These are phyloP conservation scores for Epirrita christyi DNA, from an alignment of 2,888 invertebrate species.

Conservation along the genomic window DNA sequence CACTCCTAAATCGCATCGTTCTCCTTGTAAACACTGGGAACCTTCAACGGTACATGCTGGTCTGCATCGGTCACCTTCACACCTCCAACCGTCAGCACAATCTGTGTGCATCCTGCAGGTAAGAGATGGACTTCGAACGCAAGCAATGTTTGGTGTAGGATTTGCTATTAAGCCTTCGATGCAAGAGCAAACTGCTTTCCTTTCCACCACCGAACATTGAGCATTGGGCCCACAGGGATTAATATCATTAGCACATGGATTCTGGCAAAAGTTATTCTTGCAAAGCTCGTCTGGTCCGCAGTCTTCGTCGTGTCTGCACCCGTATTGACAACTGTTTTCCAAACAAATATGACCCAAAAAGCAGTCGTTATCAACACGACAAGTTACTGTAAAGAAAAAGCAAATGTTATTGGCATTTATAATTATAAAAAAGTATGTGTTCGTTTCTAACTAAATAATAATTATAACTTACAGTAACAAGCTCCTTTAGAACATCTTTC, in stretches of 20 bases:
- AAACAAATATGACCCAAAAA: slow-evolving; percentile 96
- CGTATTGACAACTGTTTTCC: slow-evolving; percentile 93
- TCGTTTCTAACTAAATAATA: slow-evolving; percentile 2
- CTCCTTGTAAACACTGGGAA: slow-evolving; percentile 91
- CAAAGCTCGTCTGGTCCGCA: slow-evolving; percentile 94
- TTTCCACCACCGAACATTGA: slow-evolving; percentile 90
- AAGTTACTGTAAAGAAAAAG: slow-evolving; percentile 86
- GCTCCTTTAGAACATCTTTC: slow-evolving; percentile 93
- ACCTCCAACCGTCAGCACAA: slow-evolving; percentile 89
- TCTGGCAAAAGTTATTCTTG: slow-evolving; percentile 90
- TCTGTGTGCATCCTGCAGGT: slow-evolving; percentile 91
- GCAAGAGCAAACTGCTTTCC: slow-evolving; percentile 93
- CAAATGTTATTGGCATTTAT: slow-evolving; percentile 5
- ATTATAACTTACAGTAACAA: slow-evolving; percentile 88
- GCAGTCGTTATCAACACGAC: slow-evolving; percentile 95
- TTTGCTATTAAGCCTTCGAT: slow-evolving; percentile 92
- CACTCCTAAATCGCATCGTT: slow-evolving; percentile 90
- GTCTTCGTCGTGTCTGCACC: slow-evolving; percentile 94
- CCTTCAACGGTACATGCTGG: slow-evolving; percentile 90
- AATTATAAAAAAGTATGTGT: background rate
- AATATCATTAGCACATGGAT: slow-evolving; percentile 88
- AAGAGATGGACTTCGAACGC: slow-evolving; percentile 91
- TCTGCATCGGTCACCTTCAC: slow-evolving; percentile 90
- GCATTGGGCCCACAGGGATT: slow-evolving; percentile 95
- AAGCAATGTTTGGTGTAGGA: slow-evolving; percentile 94